A percentile compares a stretch with the other conserved stretches of the same genome.
These are phyloP conservation scores for Brachymystax lenok DNA, from an alignment of 2,797 vertebrate species.

Conservation along the genomic window DNA sequence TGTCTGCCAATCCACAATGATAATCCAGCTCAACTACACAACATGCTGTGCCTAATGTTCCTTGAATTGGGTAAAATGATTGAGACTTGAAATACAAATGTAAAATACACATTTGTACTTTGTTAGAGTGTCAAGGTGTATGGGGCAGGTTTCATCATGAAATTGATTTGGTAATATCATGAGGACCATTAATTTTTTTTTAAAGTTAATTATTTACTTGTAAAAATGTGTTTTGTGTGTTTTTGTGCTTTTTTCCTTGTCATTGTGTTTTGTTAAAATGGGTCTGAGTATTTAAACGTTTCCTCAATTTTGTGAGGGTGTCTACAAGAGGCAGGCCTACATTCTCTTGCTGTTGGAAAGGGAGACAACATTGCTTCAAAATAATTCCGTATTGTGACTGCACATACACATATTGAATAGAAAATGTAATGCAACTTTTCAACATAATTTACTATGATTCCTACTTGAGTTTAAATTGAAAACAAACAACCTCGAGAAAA, in stretches of 20 bases:
- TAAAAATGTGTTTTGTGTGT: background rate
- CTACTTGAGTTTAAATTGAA: background rate
- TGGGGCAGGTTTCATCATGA: background rate
- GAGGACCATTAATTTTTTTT: background rate
- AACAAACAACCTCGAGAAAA: background rate
- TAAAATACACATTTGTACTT: background rate
- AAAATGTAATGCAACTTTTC: slow-evolving; percentile 76
- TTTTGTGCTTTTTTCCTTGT: slow-evolving; percentile 2
- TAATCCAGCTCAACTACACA: slow-evolving; percentile 93
- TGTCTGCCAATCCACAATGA: slow-evolving; percentile 81
- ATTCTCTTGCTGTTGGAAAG: slow-evolving; percentile 79
- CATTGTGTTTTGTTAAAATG: slow-evolving; percentile 39
- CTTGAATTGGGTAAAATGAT: slow-evolving; percentile 85
- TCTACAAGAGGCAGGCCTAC: slow-evolving; percentile 85
- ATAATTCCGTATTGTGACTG: slow-evolving; percentile 42
- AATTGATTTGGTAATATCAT: background rate
- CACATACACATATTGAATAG: slow-evolving; percentile 81
- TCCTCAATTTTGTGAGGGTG: slow-evolving; percentile 93
- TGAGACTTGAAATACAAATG: slow-evolving; percentile 45
- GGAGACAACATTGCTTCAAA: slow-evolving; percentile 83
- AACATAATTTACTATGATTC: slow-evolving; percentile 69
- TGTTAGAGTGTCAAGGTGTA: background rate
- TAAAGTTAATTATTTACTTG: background rate
- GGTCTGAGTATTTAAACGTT: slow-evolving; percentile 59
- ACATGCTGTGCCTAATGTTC: slow-evolving; percentile 95